Evolutionary conservation across 2,113 vertebrate genomes (phyloP).

Genomic region (Gambusia affinis): DNA sequence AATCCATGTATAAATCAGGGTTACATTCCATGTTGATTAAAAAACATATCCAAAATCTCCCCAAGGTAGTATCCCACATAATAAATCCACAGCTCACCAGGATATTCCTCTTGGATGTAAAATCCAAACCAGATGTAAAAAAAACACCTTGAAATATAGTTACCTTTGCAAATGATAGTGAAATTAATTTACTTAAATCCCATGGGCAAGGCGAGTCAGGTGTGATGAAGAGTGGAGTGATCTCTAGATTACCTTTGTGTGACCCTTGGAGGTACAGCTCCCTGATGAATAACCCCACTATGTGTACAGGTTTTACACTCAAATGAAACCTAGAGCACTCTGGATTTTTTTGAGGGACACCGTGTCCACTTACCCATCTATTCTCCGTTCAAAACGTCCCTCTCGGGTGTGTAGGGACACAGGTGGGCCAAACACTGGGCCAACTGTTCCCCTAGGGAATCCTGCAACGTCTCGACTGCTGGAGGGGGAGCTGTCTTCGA

Average conservation of each 20-base stretch:
- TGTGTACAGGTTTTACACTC: constrained; percentile 72
- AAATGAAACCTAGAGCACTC: constrained; percentile 77
- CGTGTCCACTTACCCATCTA: constrained; percentile 87
- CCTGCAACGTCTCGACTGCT: constrained; percentile 99
- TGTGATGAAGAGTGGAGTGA: constrained; percentile 74
- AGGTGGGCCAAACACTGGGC: constrained; percentile 94
- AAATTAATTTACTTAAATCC: constrained; percentile 74
- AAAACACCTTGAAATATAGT: constrained; percentile 73
- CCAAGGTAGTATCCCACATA: constrained; percentile 71
- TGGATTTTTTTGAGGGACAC: constrained; percentile 79
- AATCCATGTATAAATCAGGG: constrained; percentile 54
- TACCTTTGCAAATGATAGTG: constrained; percentile 76
- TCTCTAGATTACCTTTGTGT: constrained; percentile 80
- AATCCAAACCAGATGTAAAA: constrained; percentile 79
- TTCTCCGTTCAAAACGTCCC: constrained; percentile 98
- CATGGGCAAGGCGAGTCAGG: constrained; percentile 74
- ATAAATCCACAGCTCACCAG: constrained; percentile 81
- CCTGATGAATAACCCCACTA: constrained; percentile 70
- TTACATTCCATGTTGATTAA: constrained; percentile 70
- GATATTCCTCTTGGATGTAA: constrained; percentile 80
- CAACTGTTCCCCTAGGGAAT: constrained; percentile 98
- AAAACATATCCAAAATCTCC: constrained; percentile 75
- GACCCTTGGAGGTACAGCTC: constrained; percentile 61
- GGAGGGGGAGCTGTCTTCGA: constrained; percentile 98
- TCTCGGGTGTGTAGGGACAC: constrained; percentile 99